phyloP scores from a whole-genome alignment of 2,113 vertebrate species.

The Chamaea fasciata region DNA sequence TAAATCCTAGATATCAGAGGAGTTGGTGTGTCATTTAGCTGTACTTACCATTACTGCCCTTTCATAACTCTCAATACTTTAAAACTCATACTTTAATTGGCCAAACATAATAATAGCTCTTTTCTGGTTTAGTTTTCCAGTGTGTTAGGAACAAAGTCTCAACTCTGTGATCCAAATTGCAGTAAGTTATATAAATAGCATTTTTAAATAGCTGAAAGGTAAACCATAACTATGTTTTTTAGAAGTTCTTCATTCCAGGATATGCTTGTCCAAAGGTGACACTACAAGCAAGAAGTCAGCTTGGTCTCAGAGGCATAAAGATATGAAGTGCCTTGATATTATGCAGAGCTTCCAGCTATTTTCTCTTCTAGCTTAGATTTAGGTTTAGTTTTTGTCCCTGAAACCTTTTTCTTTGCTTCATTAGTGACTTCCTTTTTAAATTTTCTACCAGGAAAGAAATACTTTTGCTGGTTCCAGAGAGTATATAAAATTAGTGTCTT shows the following conservation, averaged over 20 bases:
- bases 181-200: not conserved
- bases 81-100: not conserved
- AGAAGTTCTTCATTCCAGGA: not conserved
- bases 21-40: not conserved
- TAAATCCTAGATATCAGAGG: not conserved
- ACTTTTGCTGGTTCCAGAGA: not conserved
- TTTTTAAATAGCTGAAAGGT: not conserved
- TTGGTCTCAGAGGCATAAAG: not conserved
- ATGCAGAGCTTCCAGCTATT: not conserved
- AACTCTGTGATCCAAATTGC: not conserved
- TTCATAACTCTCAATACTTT: not conserved
- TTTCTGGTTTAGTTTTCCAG: not conserved
- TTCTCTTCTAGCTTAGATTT: not conserved
- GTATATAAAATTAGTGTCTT: not conserved
- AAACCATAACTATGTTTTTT: not conserved
- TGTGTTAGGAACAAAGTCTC: not conserved
- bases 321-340: not conserved
- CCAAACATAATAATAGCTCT: not conserved
- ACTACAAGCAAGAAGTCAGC: not conserved
- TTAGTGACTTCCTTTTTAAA: not conserved
- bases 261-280: not conserved
- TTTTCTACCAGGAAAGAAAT: not conserved
- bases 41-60: not conserved
- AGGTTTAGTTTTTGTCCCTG: not conserved
- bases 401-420: not conserved